Base-by-base conservation (phyloP, 2,888 invertebrate genomes). In the Pedicia rivosa region DNA sequence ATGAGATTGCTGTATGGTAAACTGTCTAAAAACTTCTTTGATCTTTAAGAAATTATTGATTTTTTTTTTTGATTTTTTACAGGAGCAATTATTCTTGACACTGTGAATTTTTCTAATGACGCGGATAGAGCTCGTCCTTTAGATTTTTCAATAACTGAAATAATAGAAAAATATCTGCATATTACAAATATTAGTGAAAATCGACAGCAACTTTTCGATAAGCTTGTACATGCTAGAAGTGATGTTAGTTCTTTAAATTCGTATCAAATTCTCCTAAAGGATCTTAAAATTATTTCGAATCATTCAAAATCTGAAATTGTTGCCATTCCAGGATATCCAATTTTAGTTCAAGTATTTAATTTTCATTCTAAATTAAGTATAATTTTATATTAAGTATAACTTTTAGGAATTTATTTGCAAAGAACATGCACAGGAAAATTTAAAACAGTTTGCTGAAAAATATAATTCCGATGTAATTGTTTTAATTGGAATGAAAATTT, bases 71-170 rank as follows among this genome's bases (percentile, higher is more conserved):
- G n/a, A n/a, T n/a, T n/a, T n/a, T n/a, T n/a, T n/a, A n/a, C n/a
- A n/a, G n/a, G n/a, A 24, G 71, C 82, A 1, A 87, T 90, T 42
- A 55, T 88, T 31, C 60, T 82, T 46, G 90, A 90, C 52, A 87
- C 88, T 0, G 72, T 78, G 1, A 86, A 82, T 50, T 74, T 87
- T 46, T 74, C 74, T 0, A 62, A 64, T 22, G 65, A 68, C 15
- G 74, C 78, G 1, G 70, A 74, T 33, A 74, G 78, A 44, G 74
- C 70, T 0, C 82, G 75, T 0, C 59, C 67, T 0, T 65, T 71
- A 32, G 90, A 90, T 51, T 49, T 66, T 9, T 59, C 68, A 35
- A 65, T 77, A 2, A 64, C 71, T 1, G 43, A 53, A 3, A 59
- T 63, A 36, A 56, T 88, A 10, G 78, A 81, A 48, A 54, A 57